phyloP scores from a whole-genome alignment of 2,797 vertebrate species.

The Tangara arthus region DNA sequence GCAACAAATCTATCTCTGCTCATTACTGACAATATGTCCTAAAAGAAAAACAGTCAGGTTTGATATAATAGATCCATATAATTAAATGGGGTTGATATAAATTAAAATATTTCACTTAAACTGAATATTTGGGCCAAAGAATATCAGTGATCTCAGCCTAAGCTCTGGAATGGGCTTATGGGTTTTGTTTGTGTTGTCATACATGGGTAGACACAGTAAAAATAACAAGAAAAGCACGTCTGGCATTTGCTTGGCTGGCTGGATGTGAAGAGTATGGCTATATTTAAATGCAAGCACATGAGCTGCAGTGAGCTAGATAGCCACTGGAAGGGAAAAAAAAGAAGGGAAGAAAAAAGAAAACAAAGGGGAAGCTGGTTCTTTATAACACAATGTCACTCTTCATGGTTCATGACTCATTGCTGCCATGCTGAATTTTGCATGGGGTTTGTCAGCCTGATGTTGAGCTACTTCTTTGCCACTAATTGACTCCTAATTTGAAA shows the following conservation, averaged over 20 bases:
- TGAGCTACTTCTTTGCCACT: not conserved
- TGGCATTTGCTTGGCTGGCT: slow-evolving; percentile 68
- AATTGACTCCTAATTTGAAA: not conserved
- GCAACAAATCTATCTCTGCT: not conserved
- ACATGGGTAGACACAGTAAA: slow-evolving; percentile 64
- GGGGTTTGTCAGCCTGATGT: not conserved
- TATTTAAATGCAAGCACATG: slow-evolving; percentile 41
- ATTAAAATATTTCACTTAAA: not conserved
- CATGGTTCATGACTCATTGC: not conserved
- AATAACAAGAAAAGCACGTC: slow-evolving; percentile 70
- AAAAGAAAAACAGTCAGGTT: not conserved
- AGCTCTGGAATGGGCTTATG: not conserved
- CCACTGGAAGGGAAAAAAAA: not conserved
- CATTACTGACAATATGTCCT: not conserved
- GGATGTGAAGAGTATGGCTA: not conserved
- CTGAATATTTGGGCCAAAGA: not conserved
- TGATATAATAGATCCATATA: not conserved
- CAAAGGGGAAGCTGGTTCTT: slow-evolving; percentile 4
- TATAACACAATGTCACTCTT: not conserved
- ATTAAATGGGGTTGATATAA: not conserved
- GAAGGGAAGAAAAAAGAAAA: fast-evolving
- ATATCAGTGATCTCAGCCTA: not conserved
- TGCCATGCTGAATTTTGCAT: not conserved
- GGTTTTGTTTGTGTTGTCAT: slow-evolving; percentile 38
- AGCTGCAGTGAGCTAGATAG: not conserved